A percentile compares a stretch with the other conserved stretches of the same genome.
These are phyloP conservation scores for Oncopodura yosiiana DNA, from an alignment of 1,140 invertebrate species.

Conservation along the genomic window DNA sequence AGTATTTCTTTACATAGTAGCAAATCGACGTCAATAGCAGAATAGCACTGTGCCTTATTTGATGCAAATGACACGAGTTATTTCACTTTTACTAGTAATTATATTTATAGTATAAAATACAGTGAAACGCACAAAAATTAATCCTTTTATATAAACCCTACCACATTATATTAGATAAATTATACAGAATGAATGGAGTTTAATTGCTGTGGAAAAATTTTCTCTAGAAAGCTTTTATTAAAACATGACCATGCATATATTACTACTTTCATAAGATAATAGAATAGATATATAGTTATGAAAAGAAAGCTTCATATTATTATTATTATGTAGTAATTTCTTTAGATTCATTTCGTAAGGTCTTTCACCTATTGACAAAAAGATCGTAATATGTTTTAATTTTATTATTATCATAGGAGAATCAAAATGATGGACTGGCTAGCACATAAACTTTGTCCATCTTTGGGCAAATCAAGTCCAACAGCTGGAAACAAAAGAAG, in stretches of 20 bases:
- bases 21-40: too few species aligned
- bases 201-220: too few species aligned
- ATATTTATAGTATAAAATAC: too few species aligned
- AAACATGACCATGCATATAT: neutral
- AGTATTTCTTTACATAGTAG: too few species aligned
- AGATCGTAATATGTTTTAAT: neutral
- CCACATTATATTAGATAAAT: too few species aligned
- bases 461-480: constrained; percentile 18
- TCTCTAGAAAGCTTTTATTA: too few species aligned
- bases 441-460: constrained; percentile 23
- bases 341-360: neutral
- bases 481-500: constrained; percentile 13
- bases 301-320: neutral
- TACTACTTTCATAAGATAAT: constrained; percentile 1
- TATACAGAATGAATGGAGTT: too few species aligned
- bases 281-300: neutral
- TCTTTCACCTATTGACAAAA: neutral
- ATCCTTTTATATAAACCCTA: too few species aligned
- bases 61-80: too few species aligned
- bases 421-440: constrained; percentile 28
- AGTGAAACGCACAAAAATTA: too few species aligned
- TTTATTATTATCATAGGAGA: constrained; percentile 15
- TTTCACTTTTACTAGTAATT: too few species aligned
- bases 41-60: too few species aligned
- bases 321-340: neutral